Evolutionary conservation across 2,797 vertebrate species (phyloP).

Genomic region (Cossypha niveicapilla): DNA sequence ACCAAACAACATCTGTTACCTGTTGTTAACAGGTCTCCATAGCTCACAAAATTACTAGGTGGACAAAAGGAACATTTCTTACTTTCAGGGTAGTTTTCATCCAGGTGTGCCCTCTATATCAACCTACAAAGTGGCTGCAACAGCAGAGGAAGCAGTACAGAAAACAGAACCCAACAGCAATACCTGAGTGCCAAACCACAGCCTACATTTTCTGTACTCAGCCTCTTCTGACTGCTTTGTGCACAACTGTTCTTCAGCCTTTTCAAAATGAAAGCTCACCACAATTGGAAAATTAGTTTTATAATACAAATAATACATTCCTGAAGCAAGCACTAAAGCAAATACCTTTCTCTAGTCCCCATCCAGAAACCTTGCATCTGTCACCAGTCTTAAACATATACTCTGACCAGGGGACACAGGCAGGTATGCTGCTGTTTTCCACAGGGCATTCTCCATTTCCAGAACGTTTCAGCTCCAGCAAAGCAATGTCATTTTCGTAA

Average conservation of each 20-base stretch:
- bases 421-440: constrained; percentile 63
- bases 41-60: background rate
- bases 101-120: background rate
- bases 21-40: background rate
- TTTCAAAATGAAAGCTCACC: background rate
- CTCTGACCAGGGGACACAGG: constrained; percentile 87
- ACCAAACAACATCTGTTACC: background rate
- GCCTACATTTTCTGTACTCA: background rate
- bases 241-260: background rate
- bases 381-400: constrained; percentile 81
- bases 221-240: background rate
- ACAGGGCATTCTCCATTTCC: background rate
- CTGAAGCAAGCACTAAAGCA: background rate
- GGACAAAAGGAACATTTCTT: background rate
- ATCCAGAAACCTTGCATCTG: constrained; percentile 88
- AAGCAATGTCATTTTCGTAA: constrained; percentile 91
- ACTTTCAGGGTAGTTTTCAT: background rate
- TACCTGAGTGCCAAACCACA: background rate
- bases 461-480: constrained; percentile 79
- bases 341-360: constrained; percentile 85
- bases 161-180: background rate
- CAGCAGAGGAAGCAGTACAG: background rate
- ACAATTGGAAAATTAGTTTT: background rate
- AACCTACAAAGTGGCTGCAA: too few relatives aligned
- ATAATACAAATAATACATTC: background rate